These are phyloP conservation scores for Philopotamus ludificatus DNA, from an alignment of 1,140 invertebrate genomes.

Conservation along the genomic window DNA sequence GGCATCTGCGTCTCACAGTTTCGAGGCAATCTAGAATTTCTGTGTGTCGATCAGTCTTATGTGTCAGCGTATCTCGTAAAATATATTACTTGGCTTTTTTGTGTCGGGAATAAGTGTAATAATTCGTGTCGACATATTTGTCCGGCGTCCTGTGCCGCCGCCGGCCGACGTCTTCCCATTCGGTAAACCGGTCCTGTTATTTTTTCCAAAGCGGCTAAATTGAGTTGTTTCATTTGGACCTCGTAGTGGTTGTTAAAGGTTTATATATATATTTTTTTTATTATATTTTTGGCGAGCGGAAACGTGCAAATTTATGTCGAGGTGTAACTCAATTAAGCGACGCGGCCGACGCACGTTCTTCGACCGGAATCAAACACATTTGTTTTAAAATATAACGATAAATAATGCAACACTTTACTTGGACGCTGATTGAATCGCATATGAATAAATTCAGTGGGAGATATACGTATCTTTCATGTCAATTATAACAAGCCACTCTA, in stretches of 20 bases:
- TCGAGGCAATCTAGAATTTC: not conserved
- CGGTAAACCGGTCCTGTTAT: slow-evolving; percentile 12
- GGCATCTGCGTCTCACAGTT: not conserved
- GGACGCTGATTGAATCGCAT: too few relatives aligned
- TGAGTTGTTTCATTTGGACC: slow-evolving; percentile 17
- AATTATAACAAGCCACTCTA: too few relatives aligned
- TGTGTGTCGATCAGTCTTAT: not conserved
- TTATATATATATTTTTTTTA: not conserved
- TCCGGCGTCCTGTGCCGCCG: not conserved
- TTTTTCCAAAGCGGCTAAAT: not conserved
- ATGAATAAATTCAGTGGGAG: too few relatives aligned
- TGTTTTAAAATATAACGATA: too few relatives aligned
- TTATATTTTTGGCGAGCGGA: too few relatives aligned
- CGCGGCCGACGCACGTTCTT: too few relatives aligned
- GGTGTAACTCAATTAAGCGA: too few relatives aligned
- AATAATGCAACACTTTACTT: too few relatives aligned
- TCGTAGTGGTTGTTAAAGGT: not conserved
- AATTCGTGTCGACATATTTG: slow-evolving; percentile 19
- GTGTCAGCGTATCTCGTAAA: not conserved
- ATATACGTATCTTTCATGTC: too few relatives aligned
- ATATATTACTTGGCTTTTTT: not conserved
- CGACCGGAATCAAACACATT: too few relatives aligned
- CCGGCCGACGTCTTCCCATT: not conserved
- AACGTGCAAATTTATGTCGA: too few relatives aligned
- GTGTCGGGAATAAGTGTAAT: slow-evolving; percentile 7